Conservation (phyloP, 2,888 invertebrate genomes). For the Tuta absoluta region DNA sequence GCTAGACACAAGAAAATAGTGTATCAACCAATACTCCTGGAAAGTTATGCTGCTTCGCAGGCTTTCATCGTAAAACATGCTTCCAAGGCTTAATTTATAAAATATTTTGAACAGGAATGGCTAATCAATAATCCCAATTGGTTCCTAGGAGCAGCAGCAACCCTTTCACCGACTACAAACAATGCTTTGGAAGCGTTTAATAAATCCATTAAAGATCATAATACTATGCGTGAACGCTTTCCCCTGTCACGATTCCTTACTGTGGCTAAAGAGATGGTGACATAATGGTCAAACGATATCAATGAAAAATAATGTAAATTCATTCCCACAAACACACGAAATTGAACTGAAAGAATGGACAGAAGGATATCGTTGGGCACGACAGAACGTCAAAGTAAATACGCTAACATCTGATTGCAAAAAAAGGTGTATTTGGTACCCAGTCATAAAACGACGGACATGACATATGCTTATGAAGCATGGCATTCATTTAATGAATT, state of each 20-base stretch:
- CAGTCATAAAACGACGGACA: no score
- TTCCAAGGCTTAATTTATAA: slow-evolving; percentile 15
- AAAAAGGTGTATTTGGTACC: no score
- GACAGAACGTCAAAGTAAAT: no score
- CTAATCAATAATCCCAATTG: slow-evolving; percentile 25
- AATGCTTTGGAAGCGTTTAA: slow-evolving; percentile 34
- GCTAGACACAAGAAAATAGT: no score
- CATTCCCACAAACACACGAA: no score
- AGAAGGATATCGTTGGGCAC: no score
- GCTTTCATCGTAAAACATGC: slow-evolving; percentile 19
- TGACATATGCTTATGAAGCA: no score
- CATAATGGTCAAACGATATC: slow-evolving; percentile 31
- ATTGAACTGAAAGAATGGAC: no score
- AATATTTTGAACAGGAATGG: slow-evolving; percentile 26
- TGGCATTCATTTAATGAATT: background rate
- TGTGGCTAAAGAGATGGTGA: slow-evolving; percentile 36
- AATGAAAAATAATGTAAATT: slow-evolving; percentile 3
- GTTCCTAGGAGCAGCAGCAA: slow-evolving; percentile 25
- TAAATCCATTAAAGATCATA: slow-evolving; percentile 31
- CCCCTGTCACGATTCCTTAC: slow-evolving; percentile 35
- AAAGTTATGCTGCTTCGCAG: slow-evolving; percentile 11
- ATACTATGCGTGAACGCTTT: slow-evolving; percentile 34
- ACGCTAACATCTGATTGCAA: no score
- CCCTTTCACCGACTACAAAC: slow-evolving; percentile 15
- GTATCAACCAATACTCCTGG: no score